Conservation (phyloP, 2,797 vertebrate species). For the Enteromius viviparus region DNA sequence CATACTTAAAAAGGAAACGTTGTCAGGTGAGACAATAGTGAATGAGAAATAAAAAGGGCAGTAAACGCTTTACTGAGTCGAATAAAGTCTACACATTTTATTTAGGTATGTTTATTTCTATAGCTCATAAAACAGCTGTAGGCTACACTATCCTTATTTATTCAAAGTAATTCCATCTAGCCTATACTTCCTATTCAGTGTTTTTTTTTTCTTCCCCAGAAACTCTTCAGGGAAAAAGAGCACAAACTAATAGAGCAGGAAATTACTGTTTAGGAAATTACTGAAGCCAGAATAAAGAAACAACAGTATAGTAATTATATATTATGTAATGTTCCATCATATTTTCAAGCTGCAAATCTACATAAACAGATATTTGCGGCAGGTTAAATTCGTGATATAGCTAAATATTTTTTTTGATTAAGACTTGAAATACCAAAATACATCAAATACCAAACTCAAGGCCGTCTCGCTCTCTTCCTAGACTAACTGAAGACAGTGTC, state of each 20-base stretch:
- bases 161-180: neutral
- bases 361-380: neutral
- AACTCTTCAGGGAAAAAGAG: neutral
- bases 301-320: neutral
- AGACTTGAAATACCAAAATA: slow-evolving; percentile 13
- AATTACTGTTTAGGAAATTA: slow-evolving; percentile 14
- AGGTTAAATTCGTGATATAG: neutral
- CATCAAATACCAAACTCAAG: slow-evolving; percentile 2
- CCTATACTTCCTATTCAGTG: neutral
- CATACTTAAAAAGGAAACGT: neutral
- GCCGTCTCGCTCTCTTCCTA: neutral
- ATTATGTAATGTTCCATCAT: neutral
- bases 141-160: neutral
- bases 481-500: neutral
- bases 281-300: slow-evolving; percentile 13
- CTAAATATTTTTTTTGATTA: neutral
- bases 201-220: neutral
- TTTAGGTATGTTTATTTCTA: neutral
- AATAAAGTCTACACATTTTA: neutral
- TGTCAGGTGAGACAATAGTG: neutral
- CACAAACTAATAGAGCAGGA: neutral
- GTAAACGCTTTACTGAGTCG: neutral
- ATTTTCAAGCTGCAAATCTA: neutral
- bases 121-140: neutral
- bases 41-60: neutral